These are phyloP conservation scores for Elegia similella DNA, from an alignment of 2,888 invertebrate species.

Conservation along the genomic window DNA sequence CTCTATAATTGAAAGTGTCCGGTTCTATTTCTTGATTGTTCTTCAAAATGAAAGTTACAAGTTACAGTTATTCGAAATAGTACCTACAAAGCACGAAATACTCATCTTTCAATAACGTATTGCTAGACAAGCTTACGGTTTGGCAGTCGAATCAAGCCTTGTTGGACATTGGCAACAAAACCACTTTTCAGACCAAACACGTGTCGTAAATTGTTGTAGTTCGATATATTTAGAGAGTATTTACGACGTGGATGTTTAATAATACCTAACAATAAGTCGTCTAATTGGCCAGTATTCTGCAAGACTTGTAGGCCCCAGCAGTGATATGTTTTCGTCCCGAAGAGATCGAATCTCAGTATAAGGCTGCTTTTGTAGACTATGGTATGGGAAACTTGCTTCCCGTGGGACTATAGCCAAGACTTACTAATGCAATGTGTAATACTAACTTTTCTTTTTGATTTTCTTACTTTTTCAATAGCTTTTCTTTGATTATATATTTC, in stretches of 20 bases:
- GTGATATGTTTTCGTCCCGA: slow-evolving; percentile 26
- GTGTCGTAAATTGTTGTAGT: neutral
- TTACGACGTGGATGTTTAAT: slow-evolving; percentile 21
- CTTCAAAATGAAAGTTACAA: too few species aligned
- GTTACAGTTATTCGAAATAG: neutral
- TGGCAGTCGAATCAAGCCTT: neutral
- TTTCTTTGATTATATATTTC: too few species aligned
- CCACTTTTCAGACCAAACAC: neutral
- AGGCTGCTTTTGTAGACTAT: slow-evolving; percentile 22
- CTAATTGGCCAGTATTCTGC: slow-evolving; percentile 58
- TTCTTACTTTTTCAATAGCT: too few species aligned
- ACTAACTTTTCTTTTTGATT: too few species aligned
- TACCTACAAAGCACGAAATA: neutral
- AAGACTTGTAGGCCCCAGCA: slow-evolving; percentile 33
- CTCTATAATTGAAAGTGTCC: neutral
- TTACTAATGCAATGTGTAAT: too few species aligned
- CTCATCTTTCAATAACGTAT: neutral
- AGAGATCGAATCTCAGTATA: slow-evolving; percentile 28
- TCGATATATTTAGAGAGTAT: neutral
- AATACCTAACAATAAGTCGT: slow-evolving; percentile 28
- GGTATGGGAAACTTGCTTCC: neutral
- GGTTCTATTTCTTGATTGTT: too few species aligned
- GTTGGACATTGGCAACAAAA: neutral
- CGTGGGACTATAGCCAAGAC: neutral
- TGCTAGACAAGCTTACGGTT: neutral